Percentiles rank a stretch among this genome's conserved stretches.
Evolutionary conservation across 2,888 invertebrate species (phyloP).

Genomic region (Autographa pulchrina): DNA sequence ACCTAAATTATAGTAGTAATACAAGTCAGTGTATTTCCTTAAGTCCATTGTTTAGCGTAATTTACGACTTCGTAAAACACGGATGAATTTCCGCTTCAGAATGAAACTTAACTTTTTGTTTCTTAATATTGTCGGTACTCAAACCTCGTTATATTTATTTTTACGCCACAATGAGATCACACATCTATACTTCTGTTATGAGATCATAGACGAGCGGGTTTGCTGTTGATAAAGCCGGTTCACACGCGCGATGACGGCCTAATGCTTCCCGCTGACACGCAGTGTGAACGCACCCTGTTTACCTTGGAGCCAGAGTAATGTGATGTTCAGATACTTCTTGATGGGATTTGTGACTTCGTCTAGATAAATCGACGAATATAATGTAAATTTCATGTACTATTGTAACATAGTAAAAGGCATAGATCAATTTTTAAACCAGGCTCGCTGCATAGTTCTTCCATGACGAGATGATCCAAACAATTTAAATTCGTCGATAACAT

Average conservation of each 20-base stretch:
- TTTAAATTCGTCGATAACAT: background rate
- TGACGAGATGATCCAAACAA: background rate
- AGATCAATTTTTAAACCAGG: background rate
- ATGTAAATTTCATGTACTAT: background rate
- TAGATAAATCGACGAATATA: background rate
- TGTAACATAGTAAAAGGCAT: background rate
- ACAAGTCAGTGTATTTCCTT: background rate
- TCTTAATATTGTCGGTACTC: slow-evolving; percentile 20
- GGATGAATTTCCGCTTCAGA: background rate
- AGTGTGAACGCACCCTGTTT: slow-evolving; percentile 67
- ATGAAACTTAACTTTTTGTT: slow-evolving; percentile 6
- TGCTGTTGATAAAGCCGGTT: slow-evolving; percentile 50
- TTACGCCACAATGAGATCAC: slow-evolving; percentile 58
- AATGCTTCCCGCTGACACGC: slow-evolving; percentile 70
- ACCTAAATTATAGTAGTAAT: too few species aligned
- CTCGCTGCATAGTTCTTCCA: background rate
- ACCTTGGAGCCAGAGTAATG: slow-evolving; percentile 60
- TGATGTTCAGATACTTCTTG: slow-evolving; percentile 6
- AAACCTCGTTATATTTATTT: slow-evolving; percentile 39
- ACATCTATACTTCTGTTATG: slow-evolving; percentile 42
- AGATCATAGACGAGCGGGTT: slow-evolving; percentile 50
- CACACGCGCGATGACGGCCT: slow-evolving; percentile 67
- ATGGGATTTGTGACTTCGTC: background rate
- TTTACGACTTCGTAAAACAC: background rate
- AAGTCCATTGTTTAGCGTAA: background rate